Evolutionary conservation across 1,140 invertebrate genomes (phyloP).

Genomic region (Muscidifurax raptorellus): DNA sequence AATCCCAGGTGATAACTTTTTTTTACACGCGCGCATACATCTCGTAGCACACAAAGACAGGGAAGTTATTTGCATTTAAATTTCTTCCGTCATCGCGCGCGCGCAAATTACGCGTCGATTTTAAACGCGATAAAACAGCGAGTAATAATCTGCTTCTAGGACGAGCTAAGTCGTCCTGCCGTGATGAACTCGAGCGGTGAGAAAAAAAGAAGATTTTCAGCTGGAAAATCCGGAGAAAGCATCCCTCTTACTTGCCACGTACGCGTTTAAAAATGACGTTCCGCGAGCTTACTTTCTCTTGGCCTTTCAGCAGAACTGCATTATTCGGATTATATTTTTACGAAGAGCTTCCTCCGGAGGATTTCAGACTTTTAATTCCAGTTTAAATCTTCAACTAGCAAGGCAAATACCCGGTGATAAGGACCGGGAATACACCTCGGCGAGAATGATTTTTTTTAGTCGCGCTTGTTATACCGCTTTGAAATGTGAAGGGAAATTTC

Average conservation of each 20-base stretch:
- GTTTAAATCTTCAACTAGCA: not conserved
- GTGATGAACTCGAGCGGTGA: not conserved
- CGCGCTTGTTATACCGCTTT: no score
- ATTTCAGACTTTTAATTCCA: constrained; percentile 9
- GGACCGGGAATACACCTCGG: no score
- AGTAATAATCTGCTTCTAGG: not conserved
- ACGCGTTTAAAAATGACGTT: not conserved
- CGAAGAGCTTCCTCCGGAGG: not conserved
- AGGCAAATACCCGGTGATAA: not conserved
- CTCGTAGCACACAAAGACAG: not conserved
- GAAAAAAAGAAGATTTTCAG: not conserved
- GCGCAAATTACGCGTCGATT: not conserved
- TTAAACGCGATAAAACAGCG: not conserved
- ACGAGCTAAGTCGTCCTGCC: not conserved
- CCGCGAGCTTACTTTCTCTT: not conserved
- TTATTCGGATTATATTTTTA: constrained; percentile 23
- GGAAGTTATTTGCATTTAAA: constrained; percentile 7
- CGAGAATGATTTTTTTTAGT: no score
- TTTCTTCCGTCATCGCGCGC: not conserved
- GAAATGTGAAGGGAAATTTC: no score
- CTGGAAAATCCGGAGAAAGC: not conserved
- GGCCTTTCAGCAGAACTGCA: not conserved
- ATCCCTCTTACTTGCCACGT: no score
- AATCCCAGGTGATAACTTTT: not conserved
- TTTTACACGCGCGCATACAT: not conserved